Base-by-base conservation (phyloP, 1,140 invertebrate genomes). In the Solenopsis invicta region DNA sequence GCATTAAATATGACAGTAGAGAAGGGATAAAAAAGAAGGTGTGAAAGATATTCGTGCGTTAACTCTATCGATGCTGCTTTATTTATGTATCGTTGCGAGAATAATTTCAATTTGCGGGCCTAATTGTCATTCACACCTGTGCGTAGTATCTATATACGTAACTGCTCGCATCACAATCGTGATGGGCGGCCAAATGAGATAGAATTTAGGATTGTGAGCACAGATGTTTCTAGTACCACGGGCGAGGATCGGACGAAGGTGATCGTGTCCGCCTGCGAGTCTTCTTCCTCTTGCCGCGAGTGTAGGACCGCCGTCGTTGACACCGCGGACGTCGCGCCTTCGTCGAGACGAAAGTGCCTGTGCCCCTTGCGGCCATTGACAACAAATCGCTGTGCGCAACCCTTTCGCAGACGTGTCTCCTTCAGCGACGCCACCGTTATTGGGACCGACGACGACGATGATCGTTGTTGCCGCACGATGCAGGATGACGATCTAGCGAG, bases 401-500 rank as follows among this genome's bases (percentile, higher is more conserved):
- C 91, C 77, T 86, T 85, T 81, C 88, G 52, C 71, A 88, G 77
- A 92, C 91, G 90, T 80, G 92, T 94, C n/a, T 93, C 92, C 24
- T 93, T 93, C 87, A 85, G 88, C 48, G 89, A 90, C 87, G 71
- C 62, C 64, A 52, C 62, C 59, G 64, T 59, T 13, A 71, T 90
- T 21, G 89, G 85, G 75, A 85, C 86, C 29, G 72, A 82, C 59
- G 37, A 2, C 10, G 64, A 21, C 24, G 75, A 66, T 16, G 78
- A 89, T 61, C 78, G 77, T n/a, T 75, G 61, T 52, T 77, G 82
- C 21, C 67, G 10, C n/a, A 37, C 75, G 41, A 67, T 89, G 78
- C 81, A 85, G 56, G 69, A 88, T 72, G 81, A 74, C 64, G 78
- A 88, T 64, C 84, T 21, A 24, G 48, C 61, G 77, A 56, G 54